phyloP scores from a whole-genome alignment of 2,888 invertebrate species.

The Glyphotaelius pellucidus region DNA sequence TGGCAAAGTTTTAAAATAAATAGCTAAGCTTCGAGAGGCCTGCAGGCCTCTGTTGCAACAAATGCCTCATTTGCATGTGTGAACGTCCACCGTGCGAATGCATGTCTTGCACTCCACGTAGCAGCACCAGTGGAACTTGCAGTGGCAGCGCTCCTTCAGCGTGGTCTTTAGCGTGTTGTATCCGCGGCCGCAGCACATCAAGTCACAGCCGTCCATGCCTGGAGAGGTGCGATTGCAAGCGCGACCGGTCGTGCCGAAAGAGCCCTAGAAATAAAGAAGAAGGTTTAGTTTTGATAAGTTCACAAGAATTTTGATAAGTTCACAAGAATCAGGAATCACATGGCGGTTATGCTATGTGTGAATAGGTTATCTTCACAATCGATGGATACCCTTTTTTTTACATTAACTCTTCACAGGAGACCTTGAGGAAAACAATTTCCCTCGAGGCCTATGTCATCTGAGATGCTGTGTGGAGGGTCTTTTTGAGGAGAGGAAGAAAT shows the following conservation, averaged over 20 bases:
- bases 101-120: conserved; percentile 95
- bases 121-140: conserved; percentile 98
- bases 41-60: no score
- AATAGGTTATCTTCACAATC: not conserved
- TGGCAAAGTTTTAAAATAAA: not conserved
- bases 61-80: conserved; percentile 86
- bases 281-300: not conserved
- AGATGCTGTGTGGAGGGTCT: no score
- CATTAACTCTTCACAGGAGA: no score
- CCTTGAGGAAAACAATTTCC: no score
- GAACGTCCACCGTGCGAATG: conserved; percentile 84
- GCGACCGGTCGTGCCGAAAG: conserved; percentile 82
- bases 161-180: conserved; percentile 91
- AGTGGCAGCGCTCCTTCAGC: conserved; percentile 89
- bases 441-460: no score
- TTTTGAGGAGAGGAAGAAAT: no score
- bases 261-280: conserved; percentile 69
- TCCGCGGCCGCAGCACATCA: conserved; percentile 95
- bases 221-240: conserved; percentile 85
- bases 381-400: no score
- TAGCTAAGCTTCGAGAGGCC: not conserved
- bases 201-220: conserved; percentile 91
- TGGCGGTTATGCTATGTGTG: not conserved
- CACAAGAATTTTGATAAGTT: not conserved
- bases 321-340: not conserved